Evolutionary conservation across 2,888 invertebrate species (phyloP), one percentile per base, ranked within the genome.

Genomic region (Antheraea yamamai): DNA sequence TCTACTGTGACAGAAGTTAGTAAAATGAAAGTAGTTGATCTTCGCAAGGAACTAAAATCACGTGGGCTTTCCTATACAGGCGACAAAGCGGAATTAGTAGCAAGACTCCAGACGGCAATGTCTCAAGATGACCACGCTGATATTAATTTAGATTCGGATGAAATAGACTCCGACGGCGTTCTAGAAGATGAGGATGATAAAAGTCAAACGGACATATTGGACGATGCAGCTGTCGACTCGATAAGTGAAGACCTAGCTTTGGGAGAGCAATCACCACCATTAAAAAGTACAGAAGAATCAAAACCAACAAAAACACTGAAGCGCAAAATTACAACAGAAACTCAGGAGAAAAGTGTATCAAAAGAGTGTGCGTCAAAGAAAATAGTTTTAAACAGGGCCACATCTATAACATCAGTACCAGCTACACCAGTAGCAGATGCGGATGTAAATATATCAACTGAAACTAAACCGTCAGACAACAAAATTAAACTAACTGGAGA

Each of bases 31-130:
- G 98, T 98, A 58, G 97, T 97, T 20, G 98, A 98, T 89, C 93
- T 98, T 81, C 97, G 97, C 84, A 96, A 96, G 83, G 98, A 98
- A 88, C 90, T 98, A 75, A 98, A 98, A 90, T 92, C 96, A 78
- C 96, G 98, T 85, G 97, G 97, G 35, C 92, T 98, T 39, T 92
- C 96, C 20, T 95, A 96, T 14, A 92, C 96, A 73, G 98, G 98
- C 8, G 98, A 98, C 88, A 98, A 98, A 95, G 96, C 95, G 70
- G 98, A 98, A 85, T 94, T 98, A 74, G 95, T 97, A 68, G 96
- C 97, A 80, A 95, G 98, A 81, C 95, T 98, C 73, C 97, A 97
- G 85, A 81, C 90, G 26, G 95, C 96, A 14, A 81, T 96, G 95
- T 82, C 91, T 88, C 86, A 95, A 90, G 92, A 90, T 61, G 93